Percentiles rank a stretch among this genome's conserved stretches.
Conservation (phyloP, 2,888 invertebrate species). For the Lithophane ornitopus region DNA sequence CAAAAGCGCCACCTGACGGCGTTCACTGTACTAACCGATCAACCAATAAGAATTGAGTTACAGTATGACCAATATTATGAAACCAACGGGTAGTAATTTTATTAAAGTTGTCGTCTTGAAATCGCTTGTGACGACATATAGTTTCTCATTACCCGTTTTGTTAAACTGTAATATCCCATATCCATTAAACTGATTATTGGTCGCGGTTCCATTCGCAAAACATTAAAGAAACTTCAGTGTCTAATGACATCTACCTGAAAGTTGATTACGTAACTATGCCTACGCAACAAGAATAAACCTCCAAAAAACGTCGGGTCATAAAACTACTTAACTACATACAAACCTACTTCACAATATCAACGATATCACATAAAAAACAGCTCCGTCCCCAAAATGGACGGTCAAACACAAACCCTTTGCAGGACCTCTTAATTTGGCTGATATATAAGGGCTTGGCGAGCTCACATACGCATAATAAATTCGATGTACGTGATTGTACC, state of each 20-base stretch:
- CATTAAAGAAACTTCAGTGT: not conserved
- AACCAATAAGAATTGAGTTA: no score
- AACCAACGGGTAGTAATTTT: no score
- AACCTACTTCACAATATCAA: slow-evolving; percentile 59
- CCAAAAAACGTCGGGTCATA: slow-evolving; percentile 36
- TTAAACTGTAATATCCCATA: not conserved
- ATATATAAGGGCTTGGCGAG: slow-evolving; percentile 60
- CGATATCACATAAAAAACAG: slow-evolving; percentile 60
- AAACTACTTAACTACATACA: slow-evolving; percentile 41
- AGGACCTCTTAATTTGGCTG: slow-evolving; percentile 67
- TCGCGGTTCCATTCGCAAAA: not conserved
- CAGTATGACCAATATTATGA: no score
- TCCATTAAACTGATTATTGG: not conserved
- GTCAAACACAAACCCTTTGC: slow-evolving; percentile 65
- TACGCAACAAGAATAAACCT: slow-evolving; percentile 2
- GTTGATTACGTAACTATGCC: not conserved
- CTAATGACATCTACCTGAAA: not conserved
- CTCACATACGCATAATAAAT: slow-evolving; percentile 70
- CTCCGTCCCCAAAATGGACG: slow-evolving; percentile 55
- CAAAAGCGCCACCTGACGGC: no score
- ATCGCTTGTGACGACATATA: no score
- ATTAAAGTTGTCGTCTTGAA: no score
- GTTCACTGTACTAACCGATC: no score
- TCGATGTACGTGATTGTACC: slow-evolving; percentile 68
- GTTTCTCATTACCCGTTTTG: not conserved